Base-by-base conservation (phyloP, 2,113 vertebrate genomes). In the Eurypyga helias region DNA sequence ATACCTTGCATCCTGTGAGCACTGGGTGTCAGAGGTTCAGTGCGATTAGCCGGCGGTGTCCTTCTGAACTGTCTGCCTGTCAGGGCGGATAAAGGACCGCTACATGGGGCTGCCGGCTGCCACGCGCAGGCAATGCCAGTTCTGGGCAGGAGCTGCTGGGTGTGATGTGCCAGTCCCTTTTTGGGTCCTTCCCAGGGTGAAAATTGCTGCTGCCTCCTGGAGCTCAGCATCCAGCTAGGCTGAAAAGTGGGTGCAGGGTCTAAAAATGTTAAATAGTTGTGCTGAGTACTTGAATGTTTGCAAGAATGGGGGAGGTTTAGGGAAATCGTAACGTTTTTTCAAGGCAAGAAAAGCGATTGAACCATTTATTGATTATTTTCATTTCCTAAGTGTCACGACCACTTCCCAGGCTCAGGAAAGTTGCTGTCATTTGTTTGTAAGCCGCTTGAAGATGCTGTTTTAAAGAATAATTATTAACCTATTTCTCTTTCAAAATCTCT, bases 401-500 rank as follows among this genome's bases (percentile, higher is more conserved):
- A 75, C 92, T 97, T 83, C 86, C 61, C 91, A 83, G 94, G 87
- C 80, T 71, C 16, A 2, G 69, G 83, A 85, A 96, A 83, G 82
- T 91, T 94, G 82, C 76, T 17, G 8, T 97, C 75, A 70, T 95
- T 97, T 97, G 90, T 96, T 97, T 84, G 87, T 96, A 93, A 97
- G 89, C 81, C 91, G 72, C 77, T 93, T 94, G 87, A 95, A 91
- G 61, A 46, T 25, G 4, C 55, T 92, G 26, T 88, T 96, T 88
- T 75, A 83, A 93, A 76, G 81, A 92, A 58, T 78, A 61, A 58
- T 91, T 78, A 76, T 89, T 91, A 95, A 89, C 72, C 43, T 95
- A 86, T 96, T 95, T 96, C 79, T 87, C 26, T 52, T 58, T 96
- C 69, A 78, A 76, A 95, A 77, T 83, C 73, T 77, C 84, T 96